Evolutionary conservation across 92 coral and sea anemone genomes (phyloP), one percentile per base, ranked within the genome.

Genomic region (Phenganax marumi): DNA sequence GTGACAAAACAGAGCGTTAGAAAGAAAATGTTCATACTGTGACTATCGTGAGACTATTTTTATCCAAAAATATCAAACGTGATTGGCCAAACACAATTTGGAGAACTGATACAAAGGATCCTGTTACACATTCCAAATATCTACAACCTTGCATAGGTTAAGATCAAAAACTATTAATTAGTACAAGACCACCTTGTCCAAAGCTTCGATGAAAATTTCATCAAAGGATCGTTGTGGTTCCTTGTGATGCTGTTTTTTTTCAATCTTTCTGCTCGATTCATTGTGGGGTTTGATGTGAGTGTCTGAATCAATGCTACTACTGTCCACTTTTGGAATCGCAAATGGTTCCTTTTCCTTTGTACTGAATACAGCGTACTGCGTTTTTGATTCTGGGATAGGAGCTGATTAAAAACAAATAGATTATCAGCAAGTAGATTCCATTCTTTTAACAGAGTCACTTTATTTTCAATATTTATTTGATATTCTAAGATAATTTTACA

Each of bases 341-440:
- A 81, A 49, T n/a, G 33, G 73, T 77, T 84, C 88, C 53, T 81
- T 71, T 12, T 87, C 90, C n/a, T 86, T 78, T 19, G 69, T 81
- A 39, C 88, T 89, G 74, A 96, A 85, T 26, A 92, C 99, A 22
- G 89, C 92, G 76, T 87, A 96, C 64, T 92, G 89, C 46, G 97
- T 96, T 75, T 89, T 89, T 17, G 92, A 84, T 23, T 91, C 93
- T 11, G 89, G 93, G 52, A 96, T 81, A 49, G 97, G 99, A 80
- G 88, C 99, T 96, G 50, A 7, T 73, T 10, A 50, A 61, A 77
- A 66, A 21, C 68, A 43, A 13, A 68, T 47, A 52, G 21, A 68
- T 51, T n/a, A 49, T 56, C 63, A 56, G 63, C 21, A 33, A 33
- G 43, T 33, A 33, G 43, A 33, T 33, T 33, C 43, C 43, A 33